Base-by-base conservation (phyloP, 1,140 invertebrate species). In the Coenobita brevimanus region DNA sequence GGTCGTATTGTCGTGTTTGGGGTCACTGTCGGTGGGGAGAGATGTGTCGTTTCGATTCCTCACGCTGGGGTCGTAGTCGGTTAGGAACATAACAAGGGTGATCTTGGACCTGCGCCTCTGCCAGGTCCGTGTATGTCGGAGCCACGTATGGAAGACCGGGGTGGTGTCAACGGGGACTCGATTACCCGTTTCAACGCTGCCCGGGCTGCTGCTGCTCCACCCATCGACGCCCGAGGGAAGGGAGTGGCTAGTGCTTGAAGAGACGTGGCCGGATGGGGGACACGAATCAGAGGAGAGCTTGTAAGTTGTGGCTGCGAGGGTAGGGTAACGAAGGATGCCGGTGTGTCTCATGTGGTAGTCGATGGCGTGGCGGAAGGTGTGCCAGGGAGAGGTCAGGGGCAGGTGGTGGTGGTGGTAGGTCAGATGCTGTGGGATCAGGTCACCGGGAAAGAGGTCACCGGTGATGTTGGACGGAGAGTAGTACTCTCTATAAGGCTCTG, bases 391-490 rank as follows among this genome's bases (percentile, higher is more conserved):
- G 15, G 41, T 0, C 10, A 43, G 46, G 1, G 73, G 41, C 17
- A 50, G 4, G 21, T 8, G 73, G 10, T 27, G 73, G 73, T 50
- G 73, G 21, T 46, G 24, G 41, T 41, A 27, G 10, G 21, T 30
- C 41, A 0, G 10, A 15, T 50, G 15, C 4, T 10, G 0, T 0
- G 73, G 73, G 46, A 17, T 6, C 24, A 76, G 41, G 24, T 2
- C 17, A 38, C 73, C 41, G 6, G 41, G 73, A 43, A 43, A 76
- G 1, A 76, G 15, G 21, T 76, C 41, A 4, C 46, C 73, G 8
- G 73, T n/a, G 10, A 76, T 50, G 21, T 76, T 76, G 41, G 41
- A 43, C 17, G 73, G 73, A 15, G 73, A 76, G 27, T 76, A 76
- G 6, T 24, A 50, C 8, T 41, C 21, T 6, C 17, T 50, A 50